phyloP scores from a whole-genome alignment of 1,140 invertebrate species.

The Trialeurodes vaporariorum region DNA sequence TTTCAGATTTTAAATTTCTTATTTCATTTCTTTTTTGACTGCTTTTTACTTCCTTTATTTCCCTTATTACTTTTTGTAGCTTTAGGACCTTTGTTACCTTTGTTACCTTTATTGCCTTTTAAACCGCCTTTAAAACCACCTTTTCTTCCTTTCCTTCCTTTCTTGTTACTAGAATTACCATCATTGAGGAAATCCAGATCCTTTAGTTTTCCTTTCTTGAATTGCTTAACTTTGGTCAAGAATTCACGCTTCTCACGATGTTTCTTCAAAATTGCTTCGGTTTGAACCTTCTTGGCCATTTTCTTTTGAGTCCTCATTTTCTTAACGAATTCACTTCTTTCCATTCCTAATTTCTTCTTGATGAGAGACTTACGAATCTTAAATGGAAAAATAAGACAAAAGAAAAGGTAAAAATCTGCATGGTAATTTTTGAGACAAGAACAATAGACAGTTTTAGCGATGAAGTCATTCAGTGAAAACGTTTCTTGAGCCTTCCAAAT shows the following conservation, averaged over 20 bases:
- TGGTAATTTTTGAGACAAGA: too few relatives aligned
- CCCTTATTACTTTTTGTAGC: neutral
- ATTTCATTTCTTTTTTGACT: neutral
- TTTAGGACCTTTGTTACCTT: neutral
- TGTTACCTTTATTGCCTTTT: neutral
- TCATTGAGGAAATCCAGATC: conserved; percentile 60
- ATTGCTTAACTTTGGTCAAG: conserved; percentile 74
- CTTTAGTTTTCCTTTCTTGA: conserved; percentile 63
- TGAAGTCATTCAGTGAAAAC: too few relatives aligned
- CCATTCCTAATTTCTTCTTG: conserved; percentile 68
- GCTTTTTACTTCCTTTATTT: neutral
- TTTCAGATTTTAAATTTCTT: too few relatives aligned
- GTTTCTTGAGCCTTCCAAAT: too few relatives aligned
- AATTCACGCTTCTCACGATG: conserved; percentile 64
- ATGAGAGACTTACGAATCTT: conserved; percentile 68
- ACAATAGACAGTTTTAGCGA: too few relatives aligned
- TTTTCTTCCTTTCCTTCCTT: neutral
- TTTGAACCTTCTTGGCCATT: conserved; percentile 79
- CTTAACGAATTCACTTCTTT: conserved; percentile 76
- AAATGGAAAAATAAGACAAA: neutral
- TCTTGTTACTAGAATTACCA: neutral
- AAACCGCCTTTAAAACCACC: neutral
- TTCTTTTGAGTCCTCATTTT: conserved; percentile 84
- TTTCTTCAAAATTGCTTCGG: conserved; percentile 67
- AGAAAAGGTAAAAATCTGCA: neutral